Conservation (phyloP, 2,888 invertebrate species). For the Neoitamus cyanurus region DNA sequence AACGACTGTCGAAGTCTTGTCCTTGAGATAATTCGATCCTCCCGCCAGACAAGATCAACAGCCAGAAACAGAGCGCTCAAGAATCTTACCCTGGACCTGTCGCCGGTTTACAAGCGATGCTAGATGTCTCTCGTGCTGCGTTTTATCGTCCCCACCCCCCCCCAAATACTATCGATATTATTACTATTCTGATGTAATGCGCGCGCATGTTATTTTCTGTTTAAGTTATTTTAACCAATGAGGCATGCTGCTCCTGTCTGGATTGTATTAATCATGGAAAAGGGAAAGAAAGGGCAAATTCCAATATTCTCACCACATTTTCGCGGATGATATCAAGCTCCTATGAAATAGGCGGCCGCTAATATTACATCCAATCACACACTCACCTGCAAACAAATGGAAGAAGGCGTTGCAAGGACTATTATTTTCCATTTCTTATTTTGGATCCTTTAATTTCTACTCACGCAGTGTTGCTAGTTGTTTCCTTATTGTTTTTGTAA, state of each 20-base stretch:
- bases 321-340: background rate
- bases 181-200: slow-evolving; percentile 8
- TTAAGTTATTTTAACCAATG: slow-evolving; percentile 24
- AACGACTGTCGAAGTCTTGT: slow-evolving; percentile 96
- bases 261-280: background rate
- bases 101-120: slow-evolving; percentile 77
- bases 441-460: background rate
- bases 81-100: slow-evolving; percentile 84
- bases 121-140: slow-evolving; percentile 26
- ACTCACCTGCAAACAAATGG: background rate
- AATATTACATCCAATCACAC: background rate
- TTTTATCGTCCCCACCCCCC: background rate
- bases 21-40: slow-evolving; percentile 91
- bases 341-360: background rate
- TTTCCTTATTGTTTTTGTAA: slow-evolving; percentile 36
- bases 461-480: slow-evolving; percentile 35
- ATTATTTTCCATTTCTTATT: background rate
- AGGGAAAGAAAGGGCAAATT: background rate
- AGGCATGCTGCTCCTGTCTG: background rate
- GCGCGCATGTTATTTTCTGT: slow-evolving; percentile 9
- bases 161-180: background rate
- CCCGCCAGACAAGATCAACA: slow-evolving; percentile 83
- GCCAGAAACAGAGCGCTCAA: slow-evolving; percentile 84
- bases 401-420: background rate
- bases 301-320: background rate